Evolutionary conservation across 2,888 invertebrate species (phyloP).

Genomic region (Eristalis intricaria): DNA sequence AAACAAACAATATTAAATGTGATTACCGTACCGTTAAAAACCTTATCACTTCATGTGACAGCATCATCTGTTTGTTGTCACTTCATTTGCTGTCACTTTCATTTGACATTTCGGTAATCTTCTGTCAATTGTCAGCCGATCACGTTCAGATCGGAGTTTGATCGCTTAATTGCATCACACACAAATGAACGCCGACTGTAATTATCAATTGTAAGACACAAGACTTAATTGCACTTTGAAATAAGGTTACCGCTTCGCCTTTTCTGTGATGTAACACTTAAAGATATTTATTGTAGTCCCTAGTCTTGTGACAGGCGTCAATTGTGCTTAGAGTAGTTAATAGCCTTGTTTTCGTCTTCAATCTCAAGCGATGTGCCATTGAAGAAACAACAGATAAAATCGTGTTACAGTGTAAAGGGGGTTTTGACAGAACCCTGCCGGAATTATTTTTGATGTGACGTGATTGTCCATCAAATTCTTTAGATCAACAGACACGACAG

Average conservation of each 20-base stretch:
- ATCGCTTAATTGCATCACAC: conserved; percentile 19
- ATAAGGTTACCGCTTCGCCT: conserved; percentile 25
- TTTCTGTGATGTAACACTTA: conserved; percentile 25
- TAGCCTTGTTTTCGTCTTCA: conserved; percentile 26
- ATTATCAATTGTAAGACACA: conserved; percentile 44
- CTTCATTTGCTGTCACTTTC: conserved; percentile 4
- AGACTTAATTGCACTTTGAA: conserved; percentile 35
- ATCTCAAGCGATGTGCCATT: neutral
- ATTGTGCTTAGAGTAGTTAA: neutral
- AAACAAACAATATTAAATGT: conserved; percentile 7
- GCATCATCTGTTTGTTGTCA: conserved; percentile 26
- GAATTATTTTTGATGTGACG: neutral
- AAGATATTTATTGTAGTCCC: conserved; percentile 25
- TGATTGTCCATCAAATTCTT: neutral
- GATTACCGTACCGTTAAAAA: conserved; percentile 1
- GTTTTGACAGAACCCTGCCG: conserved; percentile 6
- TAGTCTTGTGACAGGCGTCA: conserved; percentile 12
- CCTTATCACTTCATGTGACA: conserved; percentile 35
- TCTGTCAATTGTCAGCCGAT: conserved; percentile 22
- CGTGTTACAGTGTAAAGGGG: neutral
- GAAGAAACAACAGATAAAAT: neutral
- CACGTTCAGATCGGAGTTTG: conserved; percentile 8
- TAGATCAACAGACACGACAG: neutral
- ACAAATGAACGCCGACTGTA: conserved; percentile 29
- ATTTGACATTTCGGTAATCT: conserved; percentile 39